Percentiles rank a stretch among this genome's conserved stretches.
These are phyloP conservation scores for Tromatobia lineatoria DNA, from an alignment of 2,888 invertebrate species.

Conservation along the genomic window DNA sequence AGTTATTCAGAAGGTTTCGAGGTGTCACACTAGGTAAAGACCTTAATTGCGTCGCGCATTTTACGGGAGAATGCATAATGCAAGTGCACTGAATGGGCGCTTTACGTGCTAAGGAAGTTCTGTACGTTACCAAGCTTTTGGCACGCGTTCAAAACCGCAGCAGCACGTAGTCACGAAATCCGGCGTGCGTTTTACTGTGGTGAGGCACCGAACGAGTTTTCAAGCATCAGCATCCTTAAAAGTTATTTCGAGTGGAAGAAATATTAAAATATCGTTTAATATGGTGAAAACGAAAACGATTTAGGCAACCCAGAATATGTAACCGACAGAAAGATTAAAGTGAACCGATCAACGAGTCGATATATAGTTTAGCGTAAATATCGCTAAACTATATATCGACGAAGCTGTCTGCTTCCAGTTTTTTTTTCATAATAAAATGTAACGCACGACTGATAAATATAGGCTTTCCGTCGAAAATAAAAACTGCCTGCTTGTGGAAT, in stretches of 20 bases:
- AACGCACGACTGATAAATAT: no score
- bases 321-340: conserved; percentile 39
- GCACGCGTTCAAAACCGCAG: conserved; percentile 45
- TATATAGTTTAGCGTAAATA: neutral
- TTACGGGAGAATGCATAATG: conserved; percentile 49
- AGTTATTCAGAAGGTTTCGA: neutral
- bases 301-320: conserved; percentile 30
- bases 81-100: conserved; percentile 11
- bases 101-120: conserved; percentile 16
- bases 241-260: conserved; percentile 25
- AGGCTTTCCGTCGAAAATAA: no score
- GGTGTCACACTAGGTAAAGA: conserved; percentile 3
- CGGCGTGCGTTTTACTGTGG: conserved; percentile 1
- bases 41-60: conserved; percentile 43
- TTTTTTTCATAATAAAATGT: no score
- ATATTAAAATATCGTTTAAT: conserved; percentile 30
- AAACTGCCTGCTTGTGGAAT: no score
- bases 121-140: conserved; percentile 35
- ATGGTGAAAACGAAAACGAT: conserved; percentile 19
- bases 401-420: no score
- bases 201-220: neutral
- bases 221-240: conserved; percentile 23
- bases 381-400: neutral
- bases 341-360: neutral
- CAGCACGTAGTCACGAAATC: conserved; percentile 41